Evolutionary conservation across 2,113 vertebrate species (phyloP).

Genomic region (Mus pahari): DNA sequence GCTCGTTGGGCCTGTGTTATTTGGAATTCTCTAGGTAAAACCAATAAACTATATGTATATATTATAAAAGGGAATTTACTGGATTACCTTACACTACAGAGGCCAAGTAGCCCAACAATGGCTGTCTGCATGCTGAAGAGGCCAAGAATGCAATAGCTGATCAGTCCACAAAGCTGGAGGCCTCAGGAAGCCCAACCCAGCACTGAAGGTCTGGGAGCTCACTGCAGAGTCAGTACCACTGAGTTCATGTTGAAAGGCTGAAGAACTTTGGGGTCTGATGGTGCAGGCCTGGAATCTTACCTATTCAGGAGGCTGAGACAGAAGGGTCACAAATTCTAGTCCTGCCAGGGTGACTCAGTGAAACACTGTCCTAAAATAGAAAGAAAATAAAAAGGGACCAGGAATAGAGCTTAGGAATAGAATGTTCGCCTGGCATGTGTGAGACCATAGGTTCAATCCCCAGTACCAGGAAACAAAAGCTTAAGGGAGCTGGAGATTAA

Average conservation of each 20-base stretch:
- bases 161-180: neutral
- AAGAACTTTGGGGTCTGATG: neutral
- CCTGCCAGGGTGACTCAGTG: neutral
- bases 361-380: neutral
- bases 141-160: too few relatives aligned
- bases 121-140: neutral
- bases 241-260: neutral
- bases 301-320: neutral
- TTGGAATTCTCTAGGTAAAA: neutral
- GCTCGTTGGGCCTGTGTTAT: too few relatives aligned
- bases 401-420: neutral
- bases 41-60: neutral
- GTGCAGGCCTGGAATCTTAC: neutral
- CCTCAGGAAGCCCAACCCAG: too few relatives aligned
- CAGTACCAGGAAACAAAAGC: neutral
- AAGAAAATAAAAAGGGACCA: neutral
- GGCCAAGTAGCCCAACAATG: neutral
- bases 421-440: neutral
- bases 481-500: neutral
- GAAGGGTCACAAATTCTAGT: neutral
- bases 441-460: neutral
- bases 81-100: neutral
- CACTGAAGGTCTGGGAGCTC: neutral
- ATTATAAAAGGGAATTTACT: neutral
- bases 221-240: neutral